Evolutionary conservation across 2,888 invertebrate genomes (phyloP), one percentile per base, ranked within the genome.

Genomic region (Charanyca ferruginea): DNA sequence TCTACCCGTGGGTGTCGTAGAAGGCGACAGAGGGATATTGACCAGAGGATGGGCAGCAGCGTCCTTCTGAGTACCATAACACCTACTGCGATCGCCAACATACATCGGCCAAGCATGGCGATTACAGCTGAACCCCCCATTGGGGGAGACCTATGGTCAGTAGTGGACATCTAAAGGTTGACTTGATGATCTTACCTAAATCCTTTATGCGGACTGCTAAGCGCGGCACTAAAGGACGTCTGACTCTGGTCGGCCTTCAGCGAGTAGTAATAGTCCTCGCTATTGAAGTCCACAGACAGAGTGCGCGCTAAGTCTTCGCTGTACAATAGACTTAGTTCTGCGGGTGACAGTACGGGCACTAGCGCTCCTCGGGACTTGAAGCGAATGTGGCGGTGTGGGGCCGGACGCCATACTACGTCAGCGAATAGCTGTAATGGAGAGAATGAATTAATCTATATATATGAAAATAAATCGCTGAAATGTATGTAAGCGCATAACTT

Each of bases 381-480:
- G 23, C 95, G 93, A 0, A 96, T 83, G 80, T 93, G 91, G 5
- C 92, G 91, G 7, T 85, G 81, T 0, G 93, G 90, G 2, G 94
- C 86, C 0, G 93, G 92, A 0, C 96, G 93, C 96, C 96, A 96
- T 1, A 92, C 91, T 13, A 87, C 92, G 74, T 95, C 94, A 0
- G 94, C 93, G 81, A 92, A 94, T 1, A 95, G 74, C 95, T 96
- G 83, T 0, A 69, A 64, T 20, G 0, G 0, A 7, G n/a, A 49
- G 6, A 20, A 38, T 28, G 28, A n/a, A n/a, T n/a, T n/a, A n/a
- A n/a, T n/a, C n/a, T n/a, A n/a, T n/a, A n/a, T n/a, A n/a, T n/a
- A n/a, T n/a, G n/a, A n/a, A n/a, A n/a, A n/a, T n/a, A n/a, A n/a
- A n/a, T n/a, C n/a, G n/a, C n/a, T n/a, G n/a, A n/a, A n/a, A n/a